phyloP scores from a whole-genome alignment of 2,113 vertebrate genomes.

The Indri indri region DNA sequence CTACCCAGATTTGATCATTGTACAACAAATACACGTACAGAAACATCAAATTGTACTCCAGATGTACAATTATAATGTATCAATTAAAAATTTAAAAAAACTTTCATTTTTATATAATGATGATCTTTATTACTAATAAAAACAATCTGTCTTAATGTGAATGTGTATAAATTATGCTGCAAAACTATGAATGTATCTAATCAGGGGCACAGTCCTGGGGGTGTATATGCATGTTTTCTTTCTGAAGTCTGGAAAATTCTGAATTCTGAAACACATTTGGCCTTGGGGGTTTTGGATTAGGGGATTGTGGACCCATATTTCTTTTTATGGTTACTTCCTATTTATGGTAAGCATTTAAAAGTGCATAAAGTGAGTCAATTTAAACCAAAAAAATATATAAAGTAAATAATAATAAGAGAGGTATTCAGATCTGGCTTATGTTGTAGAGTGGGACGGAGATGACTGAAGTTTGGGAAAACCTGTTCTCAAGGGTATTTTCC shows the following conservation, averaged over 20 bases:
- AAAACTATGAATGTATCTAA: fast-evolving
- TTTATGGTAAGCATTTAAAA: not conserved
- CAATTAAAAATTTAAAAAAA: not conserved
- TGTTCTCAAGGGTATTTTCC: not conserved
- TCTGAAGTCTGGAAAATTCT: not conserved
- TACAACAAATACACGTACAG: not conserved
- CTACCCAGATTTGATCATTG: not conserved
- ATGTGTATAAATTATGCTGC: not conserved
- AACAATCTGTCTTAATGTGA: not conserved
- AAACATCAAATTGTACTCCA: not conserved
- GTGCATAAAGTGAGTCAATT: not conserved
- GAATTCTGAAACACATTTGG: not conserved
- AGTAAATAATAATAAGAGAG: not conserved
- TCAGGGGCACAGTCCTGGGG: not conserved
- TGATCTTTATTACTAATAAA: not conserved
- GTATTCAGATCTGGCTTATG: not conserved
- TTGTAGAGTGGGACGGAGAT: fast-evolving
- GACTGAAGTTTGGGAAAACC: not conserved
- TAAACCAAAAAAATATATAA: not conserved
- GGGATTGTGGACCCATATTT: not conserved
- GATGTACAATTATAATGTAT: not conserved
- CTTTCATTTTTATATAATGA: not conserved
- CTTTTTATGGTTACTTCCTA: not conserved
- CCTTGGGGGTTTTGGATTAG: not conserved
- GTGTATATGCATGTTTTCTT: fast-evolving